A percentile compares a stretch with the other conserved stretches of the same genome.
Conservation (phyloP, 2,113 vertebrate species). For the Tyrannus savana region DNA sequence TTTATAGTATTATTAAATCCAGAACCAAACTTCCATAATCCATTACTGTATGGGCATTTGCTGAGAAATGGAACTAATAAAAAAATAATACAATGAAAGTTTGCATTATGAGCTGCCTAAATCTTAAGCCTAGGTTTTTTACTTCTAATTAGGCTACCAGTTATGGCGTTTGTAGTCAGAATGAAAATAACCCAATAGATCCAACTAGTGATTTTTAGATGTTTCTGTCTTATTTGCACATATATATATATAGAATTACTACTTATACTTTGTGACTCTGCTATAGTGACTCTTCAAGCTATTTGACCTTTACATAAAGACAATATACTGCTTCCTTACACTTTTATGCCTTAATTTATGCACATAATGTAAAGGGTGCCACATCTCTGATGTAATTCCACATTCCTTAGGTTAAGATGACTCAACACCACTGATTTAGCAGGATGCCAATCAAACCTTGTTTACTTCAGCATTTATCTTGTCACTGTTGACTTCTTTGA, state of each 20-base stretch:
- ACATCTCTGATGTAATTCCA: background rate
- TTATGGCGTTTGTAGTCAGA: background rate
- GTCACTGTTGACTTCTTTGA: background rate
- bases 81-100: background rate
- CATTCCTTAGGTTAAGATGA: background rate
- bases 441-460: background rate
- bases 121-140: background rate
- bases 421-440: background rate
- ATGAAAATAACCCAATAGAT: background rate
- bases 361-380: background rate
- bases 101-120: background rate
- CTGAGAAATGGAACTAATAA: background rate
- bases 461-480: background rate
- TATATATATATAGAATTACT: background rate
- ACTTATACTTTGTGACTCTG: background rate
- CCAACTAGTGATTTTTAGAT: background rate
- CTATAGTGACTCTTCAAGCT: background rate
- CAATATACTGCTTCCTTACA: background rate
- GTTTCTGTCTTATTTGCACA: background rate
- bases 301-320: background rate
- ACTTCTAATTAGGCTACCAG: background rate
- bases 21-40: background rate
- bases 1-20: background rate
- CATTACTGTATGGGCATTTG: background rate
- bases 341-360: background rate